phyloP scores from a whole-genome alignment of 2,113 vertebrate species.

The Melanotaenia duboulayi region DNA sequence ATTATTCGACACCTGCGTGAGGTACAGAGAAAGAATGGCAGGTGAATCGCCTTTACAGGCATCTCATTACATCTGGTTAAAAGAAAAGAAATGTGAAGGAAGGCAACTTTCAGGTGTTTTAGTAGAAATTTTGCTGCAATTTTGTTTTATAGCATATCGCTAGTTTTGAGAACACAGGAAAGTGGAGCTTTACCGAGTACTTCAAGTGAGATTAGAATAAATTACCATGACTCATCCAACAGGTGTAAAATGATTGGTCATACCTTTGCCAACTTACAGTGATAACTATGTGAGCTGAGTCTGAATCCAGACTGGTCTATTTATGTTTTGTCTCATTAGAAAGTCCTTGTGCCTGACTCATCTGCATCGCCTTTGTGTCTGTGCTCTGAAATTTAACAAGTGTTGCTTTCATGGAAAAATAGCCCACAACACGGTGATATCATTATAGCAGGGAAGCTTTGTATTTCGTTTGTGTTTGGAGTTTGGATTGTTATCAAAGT shows the following conservation, averaged over 20 bases:
- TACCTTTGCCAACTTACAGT: neutral
- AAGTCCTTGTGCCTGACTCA: conserved; percentile 23
- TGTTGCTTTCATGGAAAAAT: conserved; percentile 28
- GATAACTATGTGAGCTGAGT: neutral
- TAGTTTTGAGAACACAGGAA: neutral
- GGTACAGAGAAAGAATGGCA: conserved; percentile 36
- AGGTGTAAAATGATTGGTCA: conserved; percentile 13
- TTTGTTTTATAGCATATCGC: conserved; percentile 22
- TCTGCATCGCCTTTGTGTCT: conserved; percentile 25
- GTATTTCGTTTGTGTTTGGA: conserved; percentile 40
- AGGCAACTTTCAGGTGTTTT: conserved; percentile 12
- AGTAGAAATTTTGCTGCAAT: no score
- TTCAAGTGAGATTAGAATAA: conserved; percentile 15
- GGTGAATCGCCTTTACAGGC: conserved; percentile 36
- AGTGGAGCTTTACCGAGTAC: neutral
- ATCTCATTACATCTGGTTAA: conserved; percentile 33
- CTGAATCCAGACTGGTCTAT: neutral
- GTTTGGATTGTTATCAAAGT: conserved; percentile 52
- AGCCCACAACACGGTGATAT: conserved; percentile 14
- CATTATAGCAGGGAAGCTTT: conserved; percentile 32
- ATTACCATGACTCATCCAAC: conserved; percentile 4
- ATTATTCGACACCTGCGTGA: conserved; percentile 46
- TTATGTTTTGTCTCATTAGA: conserved; percentile 47
- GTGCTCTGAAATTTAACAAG: conserved; percentile 28
- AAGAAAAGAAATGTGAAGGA: conserved; percentile 22